Base-by-base conservation (phyloP, 2,888 invertebrate genomes). In the Limnephilus marmoratus region DNA sequence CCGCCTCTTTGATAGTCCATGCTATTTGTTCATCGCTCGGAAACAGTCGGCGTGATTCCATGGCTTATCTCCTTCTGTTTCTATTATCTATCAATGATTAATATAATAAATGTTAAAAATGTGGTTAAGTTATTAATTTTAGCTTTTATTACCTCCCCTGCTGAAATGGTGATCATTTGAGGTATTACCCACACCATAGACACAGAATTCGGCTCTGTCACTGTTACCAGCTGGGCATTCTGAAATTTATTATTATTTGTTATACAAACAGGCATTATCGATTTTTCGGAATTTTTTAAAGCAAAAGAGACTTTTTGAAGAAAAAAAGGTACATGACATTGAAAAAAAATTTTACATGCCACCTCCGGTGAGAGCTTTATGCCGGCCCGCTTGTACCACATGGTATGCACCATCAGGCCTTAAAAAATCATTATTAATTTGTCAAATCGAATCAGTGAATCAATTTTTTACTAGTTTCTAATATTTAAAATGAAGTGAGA, bases 121-220 rank as follows among this genome's bases (percentile, higher is more conserved):
- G 34, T 31, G 82, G 34, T 82, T 13, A 68, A 3, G 15, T 68
- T 24, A 68, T 68, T 68, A n/a, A 24, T 68, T 68, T 24, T 68
- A 24, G 68, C 2, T 24, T 68, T 68, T 24, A 68, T 92, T 90
- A 99, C 97, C 96, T 99, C 99, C 11, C 97, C 98, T 85, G 97
- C 95, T 0, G 99, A 98, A 92, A 99, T 97, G 31, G 98, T 96
- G 85, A 98, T 94, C 94, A 98, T 98, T 95, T 99, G 99, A 0
- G 98, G 98, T 18, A 98, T 94, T 94, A 98, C 96, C 97, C 97
- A 97, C 3, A 97, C 95, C 96, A 98, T 97, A 92, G 97, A 97
- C 89, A 98, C 95, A 0, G 97, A 96, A 94, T 98, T 98, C 0
- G 97, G 96, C 90, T 96, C 94, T 0, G 97, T 97, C 31, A 97